Evolutionary conservation across 2,888 invertebrate species (phyloP), one percentile per base, ranked within the genome.

Genomic region (Ophion costatus): DNA sequence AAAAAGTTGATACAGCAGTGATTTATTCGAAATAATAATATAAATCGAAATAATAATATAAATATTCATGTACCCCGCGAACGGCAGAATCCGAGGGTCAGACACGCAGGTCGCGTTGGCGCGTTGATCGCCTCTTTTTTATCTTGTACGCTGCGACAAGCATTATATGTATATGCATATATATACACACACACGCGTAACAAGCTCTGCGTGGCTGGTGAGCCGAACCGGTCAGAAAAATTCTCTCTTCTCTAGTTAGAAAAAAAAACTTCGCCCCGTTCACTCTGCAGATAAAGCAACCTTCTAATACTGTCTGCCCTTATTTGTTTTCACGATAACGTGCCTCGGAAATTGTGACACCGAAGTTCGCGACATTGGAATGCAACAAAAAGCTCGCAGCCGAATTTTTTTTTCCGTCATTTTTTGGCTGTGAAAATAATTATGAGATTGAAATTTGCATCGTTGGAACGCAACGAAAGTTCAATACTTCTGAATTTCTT

Each of bases 221-320:
- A 33, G 9, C 51, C 33, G 20, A 38, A 76, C 20, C 63, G 61
- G 45, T 42, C 11, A 38, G 14, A 45, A 70, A 73, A 73, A 69
- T 22, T 22, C 0, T 14, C 14, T 3, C 24, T 2, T 29, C 29
- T 4, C 29, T 29, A 4, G 29, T 29, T 29, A 29, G 61, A 33
- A 14, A 63, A 79, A 61, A 51, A 69, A 22, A 9, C 59, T 61
- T 45, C 5, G n/a, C 66, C 29, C 20, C 75, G 20, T 75, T 20
- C 51, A 51, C 42, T 5, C 42, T 5, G 57, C 61, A 22, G 33
- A 70, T n/a, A 70, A 63, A 45, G 10, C 45, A 11, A n/a, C 45
- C 14, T 57, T 61, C 61, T 63, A 45, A 63, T 22, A 75, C 22
- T 10, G 3, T 14, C 24, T 57, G 4, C 57, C 22, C 1, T 51